Evolutionary conservation across 1,140 invertebrate species (phyloP).

Genomic region (Hycleus cichorii): DNA sequence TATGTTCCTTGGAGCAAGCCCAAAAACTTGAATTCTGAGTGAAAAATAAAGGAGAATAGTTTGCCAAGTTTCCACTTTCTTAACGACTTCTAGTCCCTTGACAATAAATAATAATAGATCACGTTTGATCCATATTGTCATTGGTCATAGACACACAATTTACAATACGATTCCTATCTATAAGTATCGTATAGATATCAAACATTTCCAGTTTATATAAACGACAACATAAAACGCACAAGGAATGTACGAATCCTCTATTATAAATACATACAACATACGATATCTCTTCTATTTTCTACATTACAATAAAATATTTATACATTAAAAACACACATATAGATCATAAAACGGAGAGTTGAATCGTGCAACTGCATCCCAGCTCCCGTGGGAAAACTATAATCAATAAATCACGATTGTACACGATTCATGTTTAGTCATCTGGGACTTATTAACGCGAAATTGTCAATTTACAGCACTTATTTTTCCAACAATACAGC

Average conservation of each 20-base stretch:
- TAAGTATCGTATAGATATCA: neutral
- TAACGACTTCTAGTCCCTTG: neutral
- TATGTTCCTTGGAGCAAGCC: no score
- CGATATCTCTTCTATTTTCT: no score
- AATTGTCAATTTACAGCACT: no score
- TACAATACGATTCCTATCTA: slow-evolving; percentile 9
- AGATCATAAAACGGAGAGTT: neutral
- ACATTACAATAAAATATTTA: no score
- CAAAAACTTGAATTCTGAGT: no score
- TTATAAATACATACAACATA: neutral
- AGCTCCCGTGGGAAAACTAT: slow-evolving; percentile 7
- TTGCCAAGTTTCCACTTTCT: no score
- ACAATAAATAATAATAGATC: slow-evolving; percentile 9
- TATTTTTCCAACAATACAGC: no score
- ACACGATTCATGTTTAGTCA: no score
- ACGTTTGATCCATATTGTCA: slow-evolving; percentile 12
- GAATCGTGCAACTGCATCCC: slow-evolving; percentile 1
- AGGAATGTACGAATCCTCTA: slow-evolving; percentile 3
- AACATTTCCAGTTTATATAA: slow-evolving; percentile 7
- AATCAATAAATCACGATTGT: neutral
- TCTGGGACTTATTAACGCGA: no score
- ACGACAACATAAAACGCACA: slow-evolving; percentile 8
- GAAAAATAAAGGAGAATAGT: no score
- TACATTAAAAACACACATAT: no score
- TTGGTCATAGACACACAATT: slow-evolving; percentile 1